Conservation (phyloP, 2,797 vertebrate species). For the Crypturellus tataupa region DNA sequence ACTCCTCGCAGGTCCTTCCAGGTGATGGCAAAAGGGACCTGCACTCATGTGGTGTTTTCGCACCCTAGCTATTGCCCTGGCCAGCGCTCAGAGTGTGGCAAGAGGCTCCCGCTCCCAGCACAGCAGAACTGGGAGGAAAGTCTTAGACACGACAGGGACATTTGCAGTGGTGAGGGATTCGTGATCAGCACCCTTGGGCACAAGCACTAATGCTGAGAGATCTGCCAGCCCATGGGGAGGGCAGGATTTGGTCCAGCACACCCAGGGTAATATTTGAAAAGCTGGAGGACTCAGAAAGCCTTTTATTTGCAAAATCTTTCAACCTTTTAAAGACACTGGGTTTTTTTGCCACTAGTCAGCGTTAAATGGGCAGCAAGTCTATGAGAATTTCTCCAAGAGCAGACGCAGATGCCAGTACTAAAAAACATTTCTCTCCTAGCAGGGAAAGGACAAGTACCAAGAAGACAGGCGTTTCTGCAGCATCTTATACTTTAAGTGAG, state of each 20-base stretch:
- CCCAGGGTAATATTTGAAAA: not conserved
- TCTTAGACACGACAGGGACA: not conserved
- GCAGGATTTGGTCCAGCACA: not conserved
- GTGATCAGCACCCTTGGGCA: not conserved
- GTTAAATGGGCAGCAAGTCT: not conserved
- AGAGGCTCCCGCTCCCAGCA: not conserved
- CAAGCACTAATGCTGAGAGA: not conserved
- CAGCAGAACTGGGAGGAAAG: not conserved
- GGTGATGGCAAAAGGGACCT: not conserved
- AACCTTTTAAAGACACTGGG: not conserved
- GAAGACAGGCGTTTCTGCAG: not conserved
- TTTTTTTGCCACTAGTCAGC: not conserved
- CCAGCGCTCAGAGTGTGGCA: not conserved
- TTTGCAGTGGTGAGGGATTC: not conserved
- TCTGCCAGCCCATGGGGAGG: not conserved
- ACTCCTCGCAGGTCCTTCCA: not conserved
- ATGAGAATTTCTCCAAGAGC: not conserved
- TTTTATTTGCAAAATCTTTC: not conserved
- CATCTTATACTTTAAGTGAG: not conserved
- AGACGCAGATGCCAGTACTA: not conserved
- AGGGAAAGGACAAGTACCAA: not conserved
- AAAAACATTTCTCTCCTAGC: not conserved
- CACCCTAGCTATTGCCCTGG: not conserved
- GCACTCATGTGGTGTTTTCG: not conserved
- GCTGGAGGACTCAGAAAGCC: not conserved